Evolutionary conservation across 2,888 invertebrate species (phyloP).

Genomic region (Aplocera efformata): DNA sequence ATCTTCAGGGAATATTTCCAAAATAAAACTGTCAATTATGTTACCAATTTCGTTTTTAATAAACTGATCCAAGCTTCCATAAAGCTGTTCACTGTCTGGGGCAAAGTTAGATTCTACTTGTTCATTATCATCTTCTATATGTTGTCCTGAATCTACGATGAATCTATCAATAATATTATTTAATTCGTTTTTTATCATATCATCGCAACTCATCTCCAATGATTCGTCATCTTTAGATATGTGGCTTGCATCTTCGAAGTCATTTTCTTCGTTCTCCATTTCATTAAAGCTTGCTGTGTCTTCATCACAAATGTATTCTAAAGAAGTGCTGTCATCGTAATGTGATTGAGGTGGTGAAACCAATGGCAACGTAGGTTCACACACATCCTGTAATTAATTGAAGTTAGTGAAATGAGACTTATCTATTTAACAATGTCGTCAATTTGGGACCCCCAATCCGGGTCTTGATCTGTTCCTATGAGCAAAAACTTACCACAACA

Average conservation of each 20-base stretch:
- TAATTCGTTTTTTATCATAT: conserved; percentile 30
- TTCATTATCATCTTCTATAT: conserved; percentile 1
- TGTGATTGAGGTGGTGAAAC: conserved; percentile 15
- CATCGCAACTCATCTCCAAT: conserved; percentile 3
- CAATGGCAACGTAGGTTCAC: conserved; percentile 14
- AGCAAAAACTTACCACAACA: conserved; percentile 43
- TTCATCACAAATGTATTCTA: conserved; percentile 3
- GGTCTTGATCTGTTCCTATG: too few relatives aligned
- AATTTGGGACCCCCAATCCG: too few relatives aligned
- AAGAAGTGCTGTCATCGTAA: conserved; percentile 5
- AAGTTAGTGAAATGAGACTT: too few relatives aligned
- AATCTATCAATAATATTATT: conserved; percentile 22
- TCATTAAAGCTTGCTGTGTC: background rate
- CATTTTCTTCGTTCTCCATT: background rate
- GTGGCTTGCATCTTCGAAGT: conserved; percentile 1
- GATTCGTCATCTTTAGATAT: background rate
- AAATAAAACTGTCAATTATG: background rate
- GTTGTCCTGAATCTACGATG: conserved; percentile 1
- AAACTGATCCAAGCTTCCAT: background rate
- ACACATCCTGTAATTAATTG: conserved; percentile 29
- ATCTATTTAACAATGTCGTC: too few relatives aligned
- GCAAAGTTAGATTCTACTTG: background rate
- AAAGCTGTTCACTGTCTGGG: too few relatives aligned
- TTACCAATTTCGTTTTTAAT: conserved; percentile 3
- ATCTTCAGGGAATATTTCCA: too few relatives aligned